Percentiles rank a stretch among this genome's conserved stretches.
phyloP scores from a whole-genome alignment of 1,140 invertebrate species.

The Hyles euphorbiae region DNA sequence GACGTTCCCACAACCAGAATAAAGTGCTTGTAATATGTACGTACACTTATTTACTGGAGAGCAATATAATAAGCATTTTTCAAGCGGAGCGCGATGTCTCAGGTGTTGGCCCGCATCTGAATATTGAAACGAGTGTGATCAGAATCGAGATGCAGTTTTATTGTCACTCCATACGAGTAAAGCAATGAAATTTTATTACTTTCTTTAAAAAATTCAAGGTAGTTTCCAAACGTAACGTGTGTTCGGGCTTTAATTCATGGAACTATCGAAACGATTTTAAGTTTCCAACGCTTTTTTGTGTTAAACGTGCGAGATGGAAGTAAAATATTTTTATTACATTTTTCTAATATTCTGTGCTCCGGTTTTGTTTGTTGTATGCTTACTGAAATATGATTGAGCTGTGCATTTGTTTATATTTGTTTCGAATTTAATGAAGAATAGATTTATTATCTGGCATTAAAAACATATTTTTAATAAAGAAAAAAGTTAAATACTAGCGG shows the following conservation, averaged over 20 bases:
- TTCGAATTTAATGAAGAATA: too few species aligned
- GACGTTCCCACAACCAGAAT: background rate
- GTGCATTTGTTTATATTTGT: too few species aligned
- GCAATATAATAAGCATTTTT: slow-evolving; percentile 71
- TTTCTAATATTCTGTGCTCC: too few species aligned
- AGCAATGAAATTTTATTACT: slow-evolving; percentile 66
- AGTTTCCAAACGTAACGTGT: slow-evolving; percentile 25
- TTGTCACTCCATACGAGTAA: slow-evolving; percentile 58
- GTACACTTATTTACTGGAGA: slow-evolving; percentile 51
- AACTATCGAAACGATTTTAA: background rate
- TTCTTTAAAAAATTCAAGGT: slow-evolving; percentile 45
- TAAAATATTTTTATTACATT: too few species aligned
- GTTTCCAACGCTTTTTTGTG: too few species aligned
- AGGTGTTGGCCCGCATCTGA: slow-evolving; percentile 62
- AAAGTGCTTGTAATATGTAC: slow-evolving; percentile 2
- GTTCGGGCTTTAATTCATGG: slow-evolving; percentile 12
- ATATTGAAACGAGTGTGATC: slow-evolving; percentile 71
- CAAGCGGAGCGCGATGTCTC: slow-evolving; percentile 50
- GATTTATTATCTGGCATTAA: too few species aligned
- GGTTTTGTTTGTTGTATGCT: too few species aligned
- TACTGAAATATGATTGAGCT: too few species aligned
- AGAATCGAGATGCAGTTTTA: slow-evolving; percentile 72
- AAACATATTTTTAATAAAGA: too few species aligned
- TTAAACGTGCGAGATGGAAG: too few species aligned
- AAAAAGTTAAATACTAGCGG: too few species aligned